A percentile compares a stretch with the other conserved stretches of the same genome.
These are phyloP conservation scores for Camponotus fellah DNA, from an alignment of 2,888 invertebrate species.

Conservation along the genomic window DNA sequence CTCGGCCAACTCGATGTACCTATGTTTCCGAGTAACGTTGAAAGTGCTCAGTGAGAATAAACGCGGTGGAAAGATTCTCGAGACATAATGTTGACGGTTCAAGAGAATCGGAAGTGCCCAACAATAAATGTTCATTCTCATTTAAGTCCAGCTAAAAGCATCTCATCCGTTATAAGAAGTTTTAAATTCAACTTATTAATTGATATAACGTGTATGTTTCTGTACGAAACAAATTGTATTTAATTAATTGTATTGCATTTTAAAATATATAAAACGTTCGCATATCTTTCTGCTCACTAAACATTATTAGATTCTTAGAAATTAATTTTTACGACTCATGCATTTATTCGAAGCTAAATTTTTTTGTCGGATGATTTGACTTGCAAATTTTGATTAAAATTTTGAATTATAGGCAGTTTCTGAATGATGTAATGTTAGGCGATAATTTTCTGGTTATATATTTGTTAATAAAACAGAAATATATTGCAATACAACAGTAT, in stretches of 20 bases:
- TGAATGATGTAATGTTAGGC: neutral
- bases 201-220: neutral
- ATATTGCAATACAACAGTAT: neutral
- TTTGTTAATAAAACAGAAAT: neutral
- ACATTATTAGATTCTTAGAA: neutral
- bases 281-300: neutral
- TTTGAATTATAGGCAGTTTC: neutral
- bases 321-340: neutral
- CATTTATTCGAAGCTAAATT: neutral
- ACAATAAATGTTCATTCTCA: conserved; percentile 1
- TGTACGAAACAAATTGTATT: neutral
- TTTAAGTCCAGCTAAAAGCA: neutral
- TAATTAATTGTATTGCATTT: conserved; percentile 7
- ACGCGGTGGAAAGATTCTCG: conserved; percentile 48
- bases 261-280: neutral
- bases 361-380: neutral
- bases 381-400: conserved; percentile 25
- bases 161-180: conserved; percentile 1
- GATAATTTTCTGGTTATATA: neutral
- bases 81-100: conserved; percentile 22
- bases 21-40: conserved; percentile 4
- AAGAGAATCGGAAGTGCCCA: neutral
- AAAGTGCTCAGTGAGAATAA: conserved; percentile 56
- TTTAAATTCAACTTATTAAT: conserved; percentile 16
- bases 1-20: neutral